Percentiles rank a stretch among this genome's conserved stretches.
phyloP scores from a whole-genome alignment of 2,888 invertebrate genomes.

The Masnerella sp. region DNA sequence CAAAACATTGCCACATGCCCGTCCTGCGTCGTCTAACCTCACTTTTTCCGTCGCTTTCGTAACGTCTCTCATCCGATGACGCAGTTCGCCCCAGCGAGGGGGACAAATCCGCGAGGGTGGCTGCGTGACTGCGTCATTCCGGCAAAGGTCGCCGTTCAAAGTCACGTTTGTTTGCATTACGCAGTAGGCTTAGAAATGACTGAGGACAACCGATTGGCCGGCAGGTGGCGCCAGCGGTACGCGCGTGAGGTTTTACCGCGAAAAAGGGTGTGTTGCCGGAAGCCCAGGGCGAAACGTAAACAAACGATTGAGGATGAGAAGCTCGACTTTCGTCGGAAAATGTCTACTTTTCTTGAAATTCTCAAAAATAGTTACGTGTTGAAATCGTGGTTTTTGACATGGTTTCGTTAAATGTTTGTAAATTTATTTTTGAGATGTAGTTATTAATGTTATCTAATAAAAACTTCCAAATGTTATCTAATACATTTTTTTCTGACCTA shows the following conservation, averaged over 20 bases:
- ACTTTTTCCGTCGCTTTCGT: conserved; percentile 1
- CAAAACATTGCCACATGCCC: conserved; percentile 78
- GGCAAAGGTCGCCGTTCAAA: conserved; percentile 43
- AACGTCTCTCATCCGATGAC: too few species aligned
- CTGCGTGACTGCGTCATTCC: conserved; percentile 28
- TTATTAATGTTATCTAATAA: too few species aligned
- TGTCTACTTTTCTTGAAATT: too few species aligned
- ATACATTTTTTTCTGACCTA: too few species aligned
- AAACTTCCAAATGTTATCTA: too few species aligned
- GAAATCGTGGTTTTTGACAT: too few species aligned
- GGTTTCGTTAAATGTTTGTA: too few species aligned
- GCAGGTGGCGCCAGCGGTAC: background rate
- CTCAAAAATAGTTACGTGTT: too few species aligned
- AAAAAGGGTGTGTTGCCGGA: conserved; percentile 1
- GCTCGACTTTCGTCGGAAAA: too few species aligned
- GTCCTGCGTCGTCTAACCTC: conserved; percentile 51
- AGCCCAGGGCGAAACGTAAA: too few species aligned
- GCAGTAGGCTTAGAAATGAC: conserved; percentile 27
- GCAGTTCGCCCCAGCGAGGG: background rate
- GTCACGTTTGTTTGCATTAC: conserved; percentile 48
- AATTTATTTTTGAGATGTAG: too few species aligned
- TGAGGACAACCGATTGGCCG: background rate
- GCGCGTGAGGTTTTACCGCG: background rate
- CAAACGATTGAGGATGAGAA: too few species aligned
- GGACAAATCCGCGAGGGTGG: background rate